These are phyloP conservation scores for Parotia lawesii DNA, from an alignment of 2,113 vertebrate genomes.

Conservation along the genomic window DNA sequence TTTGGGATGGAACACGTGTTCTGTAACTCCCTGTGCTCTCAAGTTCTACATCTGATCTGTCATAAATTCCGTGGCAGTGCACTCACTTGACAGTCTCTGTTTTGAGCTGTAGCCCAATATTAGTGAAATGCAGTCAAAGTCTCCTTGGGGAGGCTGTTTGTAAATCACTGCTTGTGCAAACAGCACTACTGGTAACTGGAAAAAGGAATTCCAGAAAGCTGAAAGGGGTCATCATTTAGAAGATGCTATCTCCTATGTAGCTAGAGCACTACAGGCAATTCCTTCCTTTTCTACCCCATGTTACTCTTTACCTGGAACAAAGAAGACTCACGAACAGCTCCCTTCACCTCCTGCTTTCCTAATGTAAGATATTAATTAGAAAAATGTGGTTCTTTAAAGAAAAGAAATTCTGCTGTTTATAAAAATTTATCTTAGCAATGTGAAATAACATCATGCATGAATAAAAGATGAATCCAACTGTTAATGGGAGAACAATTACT, in stretches of 20 bases:
- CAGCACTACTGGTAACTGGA: neutral
- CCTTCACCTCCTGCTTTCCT: neutral
- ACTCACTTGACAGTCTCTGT: neutral
- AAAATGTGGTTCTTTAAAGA: neutral
- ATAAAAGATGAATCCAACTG: neutral
- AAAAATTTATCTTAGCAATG: neutral
- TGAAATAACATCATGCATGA: neutral
- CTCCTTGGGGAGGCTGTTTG: neutral
- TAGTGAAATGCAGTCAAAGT: neutral
- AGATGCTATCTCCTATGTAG: neutral
- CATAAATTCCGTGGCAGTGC: neutral
- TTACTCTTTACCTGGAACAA: neutral
- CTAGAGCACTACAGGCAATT: neutral
- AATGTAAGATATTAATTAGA: neutral
- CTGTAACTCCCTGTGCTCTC: neutral
- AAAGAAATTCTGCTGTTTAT: neutral
- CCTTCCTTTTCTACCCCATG: neutral
- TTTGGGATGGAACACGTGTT: neutral
- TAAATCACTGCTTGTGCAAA: neutral
- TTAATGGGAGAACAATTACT: neutral
- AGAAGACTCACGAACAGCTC: neutral
- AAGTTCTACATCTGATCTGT: neutral
- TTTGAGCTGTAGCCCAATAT: constrained; percentile 2
- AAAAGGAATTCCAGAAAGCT: neutral
- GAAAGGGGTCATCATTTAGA: neutral